Conservation (phyloP, 2,888 invertebrate genomes). For the Drosophila testacea region DNA sequence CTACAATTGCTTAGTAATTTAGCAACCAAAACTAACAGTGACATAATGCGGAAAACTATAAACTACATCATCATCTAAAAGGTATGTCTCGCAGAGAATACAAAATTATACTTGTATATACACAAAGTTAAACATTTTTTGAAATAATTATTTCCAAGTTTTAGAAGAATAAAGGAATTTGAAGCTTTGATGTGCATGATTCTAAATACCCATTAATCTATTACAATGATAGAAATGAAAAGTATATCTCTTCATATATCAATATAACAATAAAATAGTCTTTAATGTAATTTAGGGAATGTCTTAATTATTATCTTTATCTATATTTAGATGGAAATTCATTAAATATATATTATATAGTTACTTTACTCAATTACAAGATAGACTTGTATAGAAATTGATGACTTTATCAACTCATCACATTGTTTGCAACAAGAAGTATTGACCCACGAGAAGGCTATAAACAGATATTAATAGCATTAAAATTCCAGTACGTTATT, state of each 20-base stretch:
- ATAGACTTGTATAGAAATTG: background rate
- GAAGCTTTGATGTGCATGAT: too few relatives aligned
- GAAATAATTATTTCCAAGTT: too few relatives aligned
- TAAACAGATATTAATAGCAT: background rate
- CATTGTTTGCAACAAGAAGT: background rate
- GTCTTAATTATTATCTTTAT: too few relatives aligned
- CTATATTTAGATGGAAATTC: background rate
- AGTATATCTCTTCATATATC: too few relatives aligned
- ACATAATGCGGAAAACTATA: slow-evolving; percentile 60
- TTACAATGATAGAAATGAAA: too few relatives aligned
- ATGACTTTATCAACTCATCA: background rate
- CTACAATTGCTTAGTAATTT: slow-evolving; percentile 39
- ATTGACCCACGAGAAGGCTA: background rate
- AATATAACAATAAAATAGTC: too few relatives aligned
- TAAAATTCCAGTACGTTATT: background rate
- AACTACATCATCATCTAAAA: slow-evolving; percentile 28
- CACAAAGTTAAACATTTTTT: too few relatives aligned
- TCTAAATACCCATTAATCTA: too few relatives aligned
- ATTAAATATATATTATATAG: background rate
- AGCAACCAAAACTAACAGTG: slow-evolving; percentile 37
- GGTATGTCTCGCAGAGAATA: slow-evolving; percentile 13
- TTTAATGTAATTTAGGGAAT: too few relatives aligned
- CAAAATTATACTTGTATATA: slow-evolving; percentile 1
- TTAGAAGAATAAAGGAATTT: too few relatives aligned
- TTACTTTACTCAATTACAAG: background rate